Percentiles rank a stretch among this genome's conserved stretches.
Evolutionary conservation across 2,113 vertebrate genomes (phyloP).

Genomic region (Burhinus oedicnemus): DNA sequence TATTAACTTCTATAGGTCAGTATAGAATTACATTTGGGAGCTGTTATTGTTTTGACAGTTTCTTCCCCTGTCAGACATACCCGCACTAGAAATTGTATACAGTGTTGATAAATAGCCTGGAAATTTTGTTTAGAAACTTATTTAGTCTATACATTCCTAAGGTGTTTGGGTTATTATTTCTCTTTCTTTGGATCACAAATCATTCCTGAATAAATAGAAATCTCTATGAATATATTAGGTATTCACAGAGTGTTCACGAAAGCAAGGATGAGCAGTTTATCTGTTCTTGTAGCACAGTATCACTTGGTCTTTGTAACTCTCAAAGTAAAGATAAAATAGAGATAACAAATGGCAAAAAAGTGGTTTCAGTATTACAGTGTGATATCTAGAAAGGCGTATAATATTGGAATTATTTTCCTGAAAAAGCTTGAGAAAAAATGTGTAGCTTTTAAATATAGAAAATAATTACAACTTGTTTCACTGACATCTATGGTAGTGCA

Average conservation of each 20-base stretch:
- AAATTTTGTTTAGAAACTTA: neutral
- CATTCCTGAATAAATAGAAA: neutral
- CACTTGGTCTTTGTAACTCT: neutral
- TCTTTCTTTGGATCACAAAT: neutral
- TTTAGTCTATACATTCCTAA: neutral
- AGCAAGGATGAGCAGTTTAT: neutral
- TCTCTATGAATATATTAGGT: neutral
- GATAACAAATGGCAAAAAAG: neutral
- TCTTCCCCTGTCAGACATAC: neutral
- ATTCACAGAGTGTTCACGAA: neutral
- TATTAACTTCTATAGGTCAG: neutral
- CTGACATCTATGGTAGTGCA: neutral
- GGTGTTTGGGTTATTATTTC: neutral
- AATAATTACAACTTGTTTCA: neutral
- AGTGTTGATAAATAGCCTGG: neutral
- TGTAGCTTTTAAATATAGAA: neutral
- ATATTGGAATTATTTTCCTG: neutral
- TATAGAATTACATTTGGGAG: neutral
- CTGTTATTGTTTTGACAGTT: neutral
- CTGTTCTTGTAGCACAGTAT: neutral
- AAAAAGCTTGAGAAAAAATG: neutral
- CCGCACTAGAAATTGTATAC: neutral
- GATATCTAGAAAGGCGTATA: neutral
- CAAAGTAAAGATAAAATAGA: neutral
- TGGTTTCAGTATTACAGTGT: neutral